Evolutionary conservation across 2,113 vertebrate species (phyloP), one percentile per base, ranked within the genome.

Genomic region (Seriola quinqueradiata): DNA sequence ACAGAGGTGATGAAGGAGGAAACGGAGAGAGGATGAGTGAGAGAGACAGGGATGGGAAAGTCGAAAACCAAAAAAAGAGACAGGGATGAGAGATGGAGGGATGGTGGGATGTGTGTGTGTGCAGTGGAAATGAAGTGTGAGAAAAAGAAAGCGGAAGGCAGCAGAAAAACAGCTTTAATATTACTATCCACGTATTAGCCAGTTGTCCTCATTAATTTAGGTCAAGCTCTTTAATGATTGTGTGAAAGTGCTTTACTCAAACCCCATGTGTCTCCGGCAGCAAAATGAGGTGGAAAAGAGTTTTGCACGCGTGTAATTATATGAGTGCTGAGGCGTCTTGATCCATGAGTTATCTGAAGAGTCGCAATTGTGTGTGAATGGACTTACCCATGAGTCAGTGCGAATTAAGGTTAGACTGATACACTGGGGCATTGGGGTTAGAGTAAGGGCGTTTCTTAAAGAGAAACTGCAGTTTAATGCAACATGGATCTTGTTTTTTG

Each of bases 131-230:
- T 60, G 48, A 80, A 75, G 86, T 68, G 82, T 46, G 58, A 54
- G 66, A 57, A 44, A 50, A 42, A 50, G 59, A 58, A 52, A 44
- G 23, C n/a, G 71, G 32, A 81, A 77, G 13, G 46, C 17, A 28
- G 64, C 59, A 68, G 75, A 86, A 82, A 85, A 83, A 71, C 42
- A 34, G 72, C 73, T 50, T 70, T 32, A 57, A 74, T 46, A 57
- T 85, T 28, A 46, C 77, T 46, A 23, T 81, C 36, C 71, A 69
- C 3, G 3, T 79, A 66, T 83, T 50, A 86, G 71, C 76, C 57
- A 54, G 82, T 77, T 74, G 85, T 90, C 84, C 86, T 92, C 72
- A 36, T 81, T 90, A 79, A 88, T 90, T 88, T 83, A 77, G 84
- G 87, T 88, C 89, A 87, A 76, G 77, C 73, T 87, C 64, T 61